Evolutionary conservation across 53 echinoderm and acorn worm species (phyloP), one percentile per base, ranked within the genome.

Genomic region (Holothuria leucospilota): DNA sequence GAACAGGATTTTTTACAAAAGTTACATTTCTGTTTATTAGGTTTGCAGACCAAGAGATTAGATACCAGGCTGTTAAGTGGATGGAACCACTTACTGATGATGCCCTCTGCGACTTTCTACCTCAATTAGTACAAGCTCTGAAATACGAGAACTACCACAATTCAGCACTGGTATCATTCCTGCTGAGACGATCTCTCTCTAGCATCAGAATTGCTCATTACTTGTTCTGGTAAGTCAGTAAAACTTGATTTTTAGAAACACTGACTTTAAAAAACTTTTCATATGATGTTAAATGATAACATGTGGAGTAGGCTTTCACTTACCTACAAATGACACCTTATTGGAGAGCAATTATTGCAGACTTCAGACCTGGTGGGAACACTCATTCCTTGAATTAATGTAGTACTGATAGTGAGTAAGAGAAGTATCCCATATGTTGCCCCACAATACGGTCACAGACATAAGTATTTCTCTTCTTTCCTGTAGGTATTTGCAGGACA

Each of bases 141-240:
- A 95, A 95, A 53, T 98, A 98, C 68, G 99, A 95, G 82, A 98
- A 92, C 56, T 95, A 98, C 85, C 99, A 98, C 39, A 95, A 98
- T 81, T 98, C 99, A 1, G 95, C 95, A 24, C 85, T 98, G n/a
- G 95, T 95, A 9, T 82, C 92, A 58, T 98, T 98, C 77, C 86
- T 98, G 34, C 89, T 95, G 52, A 88, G 93, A 80, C 58, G 95
- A 30, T 85, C 99, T 1, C 90, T 95, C 4, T 85, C 88, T 41
- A 95, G 90, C 85, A 93, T 98, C 20, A 88, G 99, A 20, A 91
- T 98, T 9, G 90, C 95, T 6, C 99, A 98, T 68, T 98, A 90
- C 62, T 88, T 98, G 26, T 98, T 92, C 78, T 98, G 98, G 99
- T 98, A 73, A 98, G 95, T 86, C 6, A 46, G 46, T 26, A 24